Evolutionary conservation across 2,888 invertebrate species (phyloP), one percentile per base, ranked within the genome.

Genomic region (Operophtera brumata): DNA sequence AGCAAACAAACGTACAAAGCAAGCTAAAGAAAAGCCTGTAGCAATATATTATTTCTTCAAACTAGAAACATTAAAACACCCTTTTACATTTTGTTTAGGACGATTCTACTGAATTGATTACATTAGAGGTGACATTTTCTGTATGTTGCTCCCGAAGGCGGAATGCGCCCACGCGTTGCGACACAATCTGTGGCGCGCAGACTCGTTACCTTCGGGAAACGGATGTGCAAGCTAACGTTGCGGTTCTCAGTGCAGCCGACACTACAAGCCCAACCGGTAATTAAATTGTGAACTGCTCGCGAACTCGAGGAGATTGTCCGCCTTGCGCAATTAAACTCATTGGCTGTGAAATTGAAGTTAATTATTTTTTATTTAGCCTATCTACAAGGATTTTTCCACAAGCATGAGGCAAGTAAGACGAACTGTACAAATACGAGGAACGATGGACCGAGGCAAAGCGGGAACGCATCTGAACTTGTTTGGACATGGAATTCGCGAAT

Each of bases 191-290:
- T 14, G 32, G 28, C 41, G 30, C 36, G 10, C 6, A 7, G 34
- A 47, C 56, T 52, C 40, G 54, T 57, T 54, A 57, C 73, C 74
- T 77, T 77, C 72, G 72, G 80, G 78, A 82, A 82, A 78, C 81
- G 82, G 84, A 84, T 80, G 73, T 74, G 66, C 69, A 64, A 54
- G 51, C 36, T 47, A 52, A 48, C 59, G 60, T 63, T 66, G 66
- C 63, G 64, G 66, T 67, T 71, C 67, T 71, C 65, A 62, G 69
- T 66, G 68, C 69, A 71, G 60, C 60, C 60, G 57, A 63, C 62
- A 50, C 55, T 50, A 28, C 40, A 28, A 41, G 44, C 30, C 50
- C 54, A 65, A 65, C 66, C 54, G 57, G 62, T 71, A 76, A 78
- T 77, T 78, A 77, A 78, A 71, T 71, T 61, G 61, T 61, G 69